phyloP scores from a whole-genome alignment of 2,888 invertebrate species.

The Ormyrus thymus region DNA sequence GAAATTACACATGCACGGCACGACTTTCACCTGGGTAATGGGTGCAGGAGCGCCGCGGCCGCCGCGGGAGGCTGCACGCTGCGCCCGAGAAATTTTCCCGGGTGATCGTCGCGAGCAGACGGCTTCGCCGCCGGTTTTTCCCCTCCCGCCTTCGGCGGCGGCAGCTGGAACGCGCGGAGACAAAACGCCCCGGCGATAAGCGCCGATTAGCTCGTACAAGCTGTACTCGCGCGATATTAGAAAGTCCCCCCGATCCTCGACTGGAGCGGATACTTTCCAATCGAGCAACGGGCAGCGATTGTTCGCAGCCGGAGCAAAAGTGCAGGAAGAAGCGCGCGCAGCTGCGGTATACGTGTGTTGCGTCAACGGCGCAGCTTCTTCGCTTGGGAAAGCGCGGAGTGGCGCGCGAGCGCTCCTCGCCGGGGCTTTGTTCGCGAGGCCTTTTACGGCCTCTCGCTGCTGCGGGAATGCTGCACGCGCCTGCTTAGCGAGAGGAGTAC shows the following conservation, averaged over 20 bases:
- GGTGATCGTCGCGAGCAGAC: background rate
- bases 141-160: background rate
- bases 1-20: slow-evolving; percentile 15
- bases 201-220: background rate
- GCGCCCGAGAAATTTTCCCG: background rate
- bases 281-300: background rate
- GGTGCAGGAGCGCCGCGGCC: background rate
- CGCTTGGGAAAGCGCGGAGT: too few relatives aligned
- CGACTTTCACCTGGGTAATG: slow-evolving; percentile 26
- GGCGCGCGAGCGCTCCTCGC: background rate
- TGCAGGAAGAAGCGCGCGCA: background rate
- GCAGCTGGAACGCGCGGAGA: background rate
- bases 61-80: background rate
- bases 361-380: too few relatives aligned
- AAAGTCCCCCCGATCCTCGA: background rate
- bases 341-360: too few relatives aligned
- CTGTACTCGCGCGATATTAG: slow-evolving; percentile 10
- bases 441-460: slow-evolving; percentile 9
- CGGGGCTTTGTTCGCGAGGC: background rate
- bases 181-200: background rate
- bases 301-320: background rate
- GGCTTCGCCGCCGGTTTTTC: background rate
- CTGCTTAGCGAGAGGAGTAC: background rate
- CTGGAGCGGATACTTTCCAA: background rate
- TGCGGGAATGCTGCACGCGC: background rate